Evolutionary conservation across 2,113 vertebrate genomes (phyloP), one percentile per base, ranked within the genome.

Genomic region (Hemichromis elongatus): DNA sequence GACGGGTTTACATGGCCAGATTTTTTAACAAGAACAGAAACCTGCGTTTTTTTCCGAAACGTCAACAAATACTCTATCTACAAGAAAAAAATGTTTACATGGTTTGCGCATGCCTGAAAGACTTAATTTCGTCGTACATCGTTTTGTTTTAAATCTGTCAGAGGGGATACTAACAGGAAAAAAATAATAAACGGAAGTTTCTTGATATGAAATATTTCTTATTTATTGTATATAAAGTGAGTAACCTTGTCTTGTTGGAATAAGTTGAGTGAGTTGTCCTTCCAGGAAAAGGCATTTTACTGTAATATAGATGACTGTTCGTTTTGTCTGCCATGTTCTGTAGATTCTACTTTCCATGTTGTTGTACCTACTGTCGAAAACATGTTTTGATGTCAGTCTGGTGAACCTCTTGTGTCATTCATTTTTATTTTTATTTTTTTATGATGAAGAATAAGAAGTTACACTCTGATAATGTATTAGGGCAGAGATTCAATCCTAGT

Each of bases 181-280:
- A 63, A 82, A 35, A 75, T 75, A 89, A 10, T 53, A 81, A 88
- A 84, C 81, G 90, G 75, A 88, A 77, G 52, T 87, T 90, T 92
- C 86, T 89, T 81, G 42, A 90, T 86, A 90, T 82, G 79, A 90
- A 79, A 85, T 87, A 86, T 92, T 92, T 94, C 92, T 95, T 94
- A 96, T 95, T 96, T 96, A 95, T 96, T 96, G 94, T 96, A 95
- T 75, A 95, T 92, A 93, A 94, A 87, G 89, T 93, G 87, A 91
- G 91, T 92, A 90, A 87, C 80, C 78, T 92, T 68, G 87, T 91
- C 88, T 91, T 77, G 86, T 82, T 81, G 91, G 83, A 94, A 93
- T 96, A 90, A 86, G 52, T 85, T 93, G 83, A 90, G 81, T 91
- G 47, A 85, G 81, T 86, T 82, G 77, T 92, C 50, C 63, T 68